A percentile compares a stretch with the other conserved stretches of the same genome.
Conservation (phyloP, 1,140 invertebrate species). For the Notospermus geniculatus region DNA sequence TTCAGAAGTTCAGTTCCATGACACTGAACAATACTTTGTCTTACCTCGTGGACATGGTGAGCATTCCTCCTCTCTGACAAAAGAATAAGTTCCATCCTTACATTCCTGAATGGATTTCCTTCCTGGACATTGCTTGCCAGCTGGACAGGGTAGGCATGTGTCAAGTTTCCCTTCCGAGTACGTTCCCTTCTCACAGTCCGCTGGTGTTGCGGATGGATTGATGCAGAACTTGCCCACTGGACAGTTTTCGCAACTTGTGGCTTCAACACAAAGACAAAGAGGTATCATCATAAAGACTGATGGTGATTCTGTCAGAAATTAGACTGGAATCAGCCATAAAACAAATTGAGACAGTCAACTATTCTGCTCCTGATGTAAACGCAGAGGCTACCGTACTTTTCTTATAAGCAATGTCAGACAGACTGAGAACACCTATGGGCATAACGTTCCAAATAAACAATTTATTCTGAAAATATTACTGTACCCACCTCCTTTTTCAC, state of each 20-base stretch:
- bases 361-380: no score
- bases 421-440: constrained; percentile 31
- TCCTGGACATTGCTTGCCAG: constrained; percentile 36
- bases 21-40: background rate
- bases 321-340: constrained; percentile 29
- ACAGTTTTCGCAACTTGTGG: constrained; percentile 27
- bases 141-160: constrained; percentile 33
- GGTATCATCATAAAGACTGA: no score
- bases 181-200: constrained; percentile 29
- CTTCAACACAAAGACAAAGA: no score
- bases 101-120: constrained; percentile 27
- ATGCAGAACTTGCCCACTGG: constrained; percentile 39
- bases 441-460: no score
- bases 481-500: no score
- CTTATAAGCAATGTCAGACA: no score
- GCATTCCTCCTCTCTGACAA: constrained; percentile 31
- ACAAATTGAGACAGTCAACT: constrained; percentile 25
- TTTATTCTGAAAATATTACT: no score
- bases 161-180: constrained; percentile 21
- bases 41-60: constrained; percentile 29
- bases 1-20: no score
- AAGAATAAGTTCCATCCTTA: constrained; percentile 38
- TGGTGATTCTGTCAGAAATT: constrained; percentile 26
- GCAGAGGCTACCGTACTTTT: no score
- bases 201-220: constrained; percentile 22